Conservation (phyloP, 2,797 vertebrate species). For the Thamnophis elegans region DNA sequence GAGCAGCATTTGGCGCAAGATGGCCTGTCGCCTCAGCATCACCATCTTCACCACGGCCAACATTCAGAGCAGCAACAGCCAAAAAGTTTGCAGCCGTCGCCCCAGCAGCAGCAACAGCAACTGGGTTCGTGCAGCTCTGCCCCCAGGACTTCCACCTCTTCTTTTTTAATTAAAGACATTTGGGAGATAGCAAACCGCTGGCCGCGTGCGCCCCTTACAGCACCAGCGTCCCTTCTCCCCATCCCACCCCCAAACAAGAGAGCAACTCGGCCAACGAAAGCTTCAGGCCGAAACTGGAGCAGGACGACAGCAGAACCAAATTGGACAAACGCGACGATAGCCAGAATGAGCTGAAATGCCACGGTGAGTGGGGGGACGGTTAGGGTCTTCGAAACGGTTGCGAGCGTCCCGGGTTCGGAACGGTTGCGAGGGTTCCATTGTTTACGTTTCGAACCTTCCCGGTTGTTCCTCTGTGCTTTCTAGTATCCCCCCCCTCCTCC, state of each 20-base stretch:
- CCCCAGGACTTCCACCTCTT: conserved; percentile 93
- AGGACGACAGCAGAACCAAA: conserved; percentile 88
- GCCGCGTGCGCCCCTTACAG: conserved; percentile 98
- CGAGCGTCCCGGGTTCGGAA: background rate
- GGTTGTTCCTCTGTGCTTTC: background rate
- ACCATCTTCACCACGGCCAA: conserved; percentile 77
- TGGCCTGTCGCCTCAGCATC: conserved; percentile 82
- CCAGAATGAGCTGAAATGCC: conserved; percentile 90
- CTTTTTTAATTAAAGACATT: conserved; percentile 98
- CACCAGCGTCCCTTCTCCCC: conserved; percentile 89
- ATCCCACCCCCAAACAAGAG: conserved; percentile 91
- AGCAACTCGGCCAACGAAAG: conserved; percentile 81
- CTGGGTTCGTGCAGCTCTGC: conserved; percentile 83
- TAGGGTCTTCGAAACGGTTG: background rate
- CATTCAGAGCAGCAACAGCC: conserved; percentile 69
- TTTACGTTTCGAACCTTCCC: background rate
- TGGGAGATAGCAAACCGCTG: conserved; percentile 97
- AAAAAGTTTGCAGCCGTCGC: conserved; percentile 55
- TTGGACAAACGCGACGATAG: conserved; percentile 90
- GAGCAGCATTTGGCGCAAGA: conserved; percentile 85
- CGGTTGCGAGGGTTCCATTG: background rate
- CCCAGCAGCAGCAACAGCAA: conserved; percentile 66
- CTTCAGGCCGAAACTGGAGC: conserved; percentile 94
- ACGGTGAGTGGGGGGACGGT: conserved; percentile 80
- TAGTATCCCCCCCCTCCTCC: too few relatives aligned